These are phyloP conservation scores for Saimiri boliviensis DNA, from an alignment of 2,113 vertebrate species.

Conservation along the genomic window DNA sequence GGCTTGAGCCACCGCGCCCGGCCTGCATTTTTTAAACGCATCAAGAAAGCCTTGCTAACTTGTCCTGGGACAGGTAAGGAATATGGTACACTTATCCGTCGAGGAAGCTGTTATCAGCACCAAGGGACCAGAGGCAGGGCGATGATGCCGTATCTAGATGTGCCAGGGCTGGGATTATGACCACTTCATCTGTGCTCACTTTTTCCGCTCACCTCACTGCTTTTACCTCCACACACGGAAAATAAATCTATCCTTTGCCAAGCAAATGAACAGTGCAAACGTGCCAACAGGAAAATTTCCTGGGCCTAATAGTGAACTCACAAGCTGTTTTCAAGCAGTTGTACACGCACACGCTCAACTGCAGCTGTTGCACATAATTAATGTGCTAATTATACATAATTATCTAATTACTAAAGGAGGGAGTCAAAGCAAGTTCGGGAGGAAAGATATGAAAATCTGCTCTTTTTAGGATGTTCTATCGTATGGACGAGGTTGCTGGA, in stretches of 20 bases:
- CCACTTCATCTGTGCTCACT: neutral
- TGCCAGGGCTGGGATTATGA: rapidly evolving
- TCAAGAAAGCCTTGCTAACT: too few relatives aligned
- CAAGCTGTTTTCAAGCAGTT: constrained; percentile 2
- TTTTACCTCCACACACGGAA: neutral
- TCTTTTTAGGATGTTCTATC: neutral
- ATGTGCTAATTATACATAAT: constrained; percentile 76
- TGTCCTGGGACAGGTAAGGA: neutral
- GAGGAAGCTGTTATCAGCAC: rapidly evolving
- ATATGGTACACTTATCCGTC: too few relatives aligned
- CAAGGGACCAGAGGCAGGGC: too few relatives aligned
- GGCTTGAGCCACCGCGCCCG: too few relatives aligned
- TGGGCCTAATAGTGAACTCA: constrained; percentile 47
- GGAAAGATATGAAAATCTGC: constrained; percentile 34
- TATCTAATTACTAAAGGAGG: constrained; percentile 74
- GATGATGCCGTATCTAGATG: neutral
- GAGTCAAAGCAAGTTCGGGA: constrained; percentile 44
- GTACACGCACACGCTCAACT: neutral
- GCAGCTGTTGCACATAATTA: constrained; percentile 73
- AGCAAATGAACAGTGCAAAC: neutral
- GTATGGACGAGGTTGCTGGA: neutral
- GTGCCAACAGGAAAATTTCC: neutral
- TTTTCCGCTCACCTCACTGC: too few relatives aligned
- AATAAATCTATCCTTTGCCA: neutral
- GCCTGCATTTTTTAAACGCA: neutral